A percentile compares a stretch with the other conserved stretches of the same genome.
Evolutionary conservation across 1,140 invertebrate species (phyloP).

Genomic region (Neodiprion fabricii): DNA sequence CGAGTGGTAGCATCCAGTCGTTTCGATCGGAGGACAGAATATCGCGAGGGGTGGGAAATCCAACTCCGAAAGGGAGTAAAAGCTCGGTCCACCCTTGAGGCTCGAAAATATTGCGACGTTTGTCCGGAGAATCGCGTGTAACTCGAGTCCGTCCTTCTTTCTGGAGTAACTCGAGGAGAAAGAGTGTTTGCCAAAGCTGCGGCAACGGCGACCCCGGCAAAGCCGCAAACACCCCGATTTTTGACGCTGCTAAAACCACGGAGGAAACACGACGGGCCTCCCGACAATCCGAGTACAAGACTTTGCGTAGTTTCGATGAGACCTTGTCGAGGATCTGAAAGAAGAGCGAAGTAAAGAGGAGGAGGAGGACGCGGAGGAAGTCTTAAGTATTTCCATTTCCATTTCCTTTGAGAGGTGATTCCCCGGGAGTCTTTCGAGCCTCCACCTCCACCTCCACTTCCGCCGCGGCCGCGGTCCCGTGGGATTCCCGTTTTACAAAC

Average conservation of each 20-base stretch:
- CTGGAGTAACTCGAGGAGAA: background rate
- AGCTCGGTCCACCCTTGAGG: no score
- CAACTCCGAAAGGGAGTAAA: no score
- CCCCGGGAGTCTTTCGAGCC: background rate
- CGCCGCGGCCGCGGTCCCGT: background rate
- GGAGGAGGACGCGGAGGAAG: conserved; percentile 22
- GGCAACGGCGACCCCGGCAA: conserved; percentile 52
- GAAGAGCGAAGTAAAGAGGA: background rate
- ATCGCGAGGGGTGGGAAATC: no score
- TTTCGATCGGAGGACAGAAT: no score
- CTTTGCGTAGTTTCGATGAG: conserved; percentile 52
- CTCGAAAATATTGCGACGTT: no score
- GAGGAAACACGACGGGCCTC: conserved; percentile 52
- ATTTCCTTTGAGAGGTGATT: conserved; percentile 23
- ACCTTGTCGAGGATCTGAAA: conserved; percentile 19
- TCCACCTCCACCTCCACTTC: background rate
- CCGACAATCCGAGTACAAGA: conserved; percentile 16
- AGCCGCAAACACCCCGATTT: conserved; percentile 60
- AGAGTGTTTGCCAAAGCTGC: background rate
- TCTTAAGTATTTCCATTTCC: conserved; percentile 42
- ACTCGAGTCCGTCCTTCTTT: background rate
- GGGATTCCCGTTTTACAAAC: background rate
- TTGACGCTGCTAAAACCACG: conserved; percentile 53
- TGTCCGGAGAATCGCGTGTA: no score
- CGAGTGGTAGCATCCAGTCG: background rate